Percentiles rank a stretch among this genome's conserved stretches.
These are phyloP conservation scores for Micropoecilia bifurca DNA, from an alignment of 2,797 vertebrate species.

Conservation along the genomic window DNA sequence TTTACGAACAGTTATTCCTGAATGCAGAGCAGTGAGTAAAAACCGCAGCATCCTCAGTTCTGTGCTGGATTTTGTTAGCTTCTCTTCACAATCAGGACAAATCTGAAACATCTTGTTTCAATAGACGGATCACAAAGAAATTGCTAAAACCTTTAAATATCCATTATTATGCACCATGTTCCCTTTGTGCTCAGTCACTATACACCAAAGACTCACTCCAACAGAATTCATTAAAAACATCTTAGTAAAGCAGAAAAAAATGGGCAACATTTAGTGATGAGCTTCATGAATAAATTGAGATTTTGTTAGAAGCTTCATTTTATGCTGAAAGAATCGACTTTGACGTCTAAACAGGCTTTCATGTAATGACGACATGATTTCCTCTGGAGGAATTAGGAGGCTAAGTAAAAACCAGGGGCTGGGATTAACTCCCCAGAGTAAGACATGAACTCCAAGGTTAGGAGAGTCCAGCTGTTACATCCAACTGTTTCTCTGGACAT, in stretches of 20 bases:
- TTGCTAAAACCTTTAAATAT: neutral
- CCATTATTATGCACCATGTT: neutral
- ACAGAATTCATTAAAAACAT: neutral
- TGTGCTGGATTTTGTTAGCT: neutral
- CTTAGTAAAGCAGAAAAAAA: neutral
- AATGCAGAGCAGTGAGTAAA: neutral
- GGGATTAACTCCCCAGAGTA: slow-evolving; percentile 20
- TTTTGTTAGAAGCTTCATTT: neutral
- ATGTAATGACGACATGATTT: neutral
- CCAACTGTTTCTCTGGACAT: slow-evolving; percentile 6
- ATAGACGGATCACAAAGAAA: neutral
- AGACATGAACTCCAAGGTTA: slow-evolving; percentile 7
- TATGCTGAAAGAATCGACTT: neutral
- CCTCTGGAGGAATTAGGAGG: slow-evolving; percentile 1
- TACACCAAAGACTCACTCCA: neutral
- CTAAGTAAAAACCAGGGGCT: slow-evolving; percentile 4
- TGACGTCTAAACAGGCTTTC: neutral
- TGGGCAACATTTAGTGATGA: neutral
- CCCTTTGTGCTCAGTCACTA: neutral
- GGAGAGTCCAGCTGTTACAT: slow-evolving; percentile 44
- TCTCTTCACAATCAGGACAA: neutral
- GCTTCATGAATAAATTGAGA: neutral
- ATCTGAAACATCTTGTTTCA: neutral
- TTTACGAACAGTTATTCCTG: too few relatives aligned
- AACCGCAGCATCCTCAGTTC: neutral